A percentile compares a stretch with the other conserved stretches of the same genome.
These are phyloP conservation scores for Hyposoter dolosus DNA, from an alignment of 2,888 invertebrate species.

Conservation along the genomic window DNA sequence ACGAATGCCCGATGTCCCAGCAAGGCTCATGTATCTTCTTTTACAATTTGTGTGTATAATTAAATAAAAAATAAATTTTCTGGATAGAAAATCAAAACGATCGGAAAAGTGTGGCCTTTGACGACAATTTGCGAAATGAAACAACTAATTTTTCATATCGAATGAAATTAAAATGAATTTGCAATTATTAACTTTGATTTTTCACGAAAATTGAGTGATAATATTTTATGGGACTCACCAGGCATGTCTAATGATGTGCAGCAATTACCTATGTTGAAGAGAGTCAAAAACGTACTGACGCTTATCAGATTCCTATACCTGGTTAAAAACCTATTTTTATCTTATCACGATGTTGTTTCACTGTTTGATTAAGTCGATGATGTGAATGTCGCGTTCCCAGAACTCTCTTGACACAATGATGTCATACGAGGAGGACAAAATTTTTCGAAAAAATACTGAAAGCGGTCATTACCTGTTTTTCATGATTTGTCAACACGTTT, in stretches of 20 bases:
- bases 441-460: conserved; percentile 19
- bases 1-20: not conserved
- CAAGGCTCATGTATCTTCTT: not conserved
- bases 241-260: conserved; percentile 71
- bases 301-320: conserved; percentile 68
- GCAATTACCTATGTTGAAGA: conserved; percentile 44
- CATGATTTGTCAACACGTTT: not conserved
- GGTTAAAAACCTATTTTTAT: conserved; percentile 75
- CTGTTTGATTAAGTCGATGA: conserved; percentile 67
- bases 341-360: conserved; percentile 73
- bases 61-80: not conserved
- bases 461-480: not conserved
- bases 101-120: not conserved
- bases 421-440: not conserved
- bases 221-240: conserved; percentile 69
- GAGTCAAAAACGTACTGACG: conserved; percentile 67
- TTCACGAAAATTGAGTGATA: not conserved
- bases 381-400: conserved; percentile 45
- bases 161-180: not conserved
- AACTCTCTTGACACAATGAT: conserved; percentile 38
- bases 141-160: not conserved
- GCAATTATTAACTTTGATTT: not conserved
- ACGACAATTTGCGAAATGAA: not conserved
- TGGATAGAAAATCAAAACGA: not conserved
- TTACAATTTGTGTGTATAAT: not conserved